Evolutionary conservation across 1,140 invertebrate species (phyloP), one percentile per base, ranked within the genome.

Genomic region (Lepidotrigona ventralis): DNA sequence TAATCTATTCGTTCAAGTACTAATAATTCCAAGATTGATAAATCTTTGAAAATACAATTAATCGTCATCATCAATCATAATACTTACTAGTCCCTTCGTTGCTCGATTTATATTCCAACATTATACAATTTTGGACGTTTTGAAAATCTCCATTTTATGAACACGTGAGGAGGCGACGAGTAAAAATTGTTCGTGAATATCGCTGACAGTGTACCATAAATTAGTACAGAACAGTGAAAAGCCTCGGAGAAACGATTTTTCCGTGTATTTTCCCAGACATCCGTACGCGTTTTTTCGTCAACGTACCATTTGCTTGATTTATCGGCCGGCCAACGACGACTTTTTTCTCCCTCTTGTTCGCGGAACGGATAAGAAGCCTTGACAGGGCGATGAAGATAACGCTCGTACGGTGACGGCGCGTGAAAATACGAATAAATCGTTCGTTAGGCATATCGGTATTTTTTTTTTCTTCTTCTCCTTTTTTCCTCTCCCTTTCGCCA

Each of bases 321-420:
- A 70, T 79, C 64, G 53, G 14, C 15, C 5, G 15, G 9, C 5
- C 21, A 23, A 23, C 11, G 15, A 14, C 29, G 17, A 23, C 17
- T 33, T 68, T 78, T 75, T 60, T n/a, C 39, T 46, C 19, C 19
- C 39, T 9, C 3, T 4, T 21, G 39, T 46, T 72, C 51, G 51
- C 39, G 39, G n/a, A 12, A 53, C 51, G 51, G 53, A 54, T 33
- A 54, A 78, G 63, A 15, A 68, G 21, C 56, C 56, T 46, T 26
- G 74, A 76, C 26, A 46, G 51, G 19, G 3, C 76, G 76, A 78
- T 53, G 60, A 51, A 68, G 76, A 68, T 78, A 78, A 68, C 46
- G 26, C 66, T 77, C 23, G 19, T 9, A 46, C 58, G 60, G 2
- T 53, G 58, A 29, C n/a, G 63, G 51, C 76, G 63, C 76, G 26